Evolutionary conservation across 2,888 invertebrate species (phyloP), one percentile per base, ranked within the genome.

Genomic region (Drosophila aldrichi): DNA sequence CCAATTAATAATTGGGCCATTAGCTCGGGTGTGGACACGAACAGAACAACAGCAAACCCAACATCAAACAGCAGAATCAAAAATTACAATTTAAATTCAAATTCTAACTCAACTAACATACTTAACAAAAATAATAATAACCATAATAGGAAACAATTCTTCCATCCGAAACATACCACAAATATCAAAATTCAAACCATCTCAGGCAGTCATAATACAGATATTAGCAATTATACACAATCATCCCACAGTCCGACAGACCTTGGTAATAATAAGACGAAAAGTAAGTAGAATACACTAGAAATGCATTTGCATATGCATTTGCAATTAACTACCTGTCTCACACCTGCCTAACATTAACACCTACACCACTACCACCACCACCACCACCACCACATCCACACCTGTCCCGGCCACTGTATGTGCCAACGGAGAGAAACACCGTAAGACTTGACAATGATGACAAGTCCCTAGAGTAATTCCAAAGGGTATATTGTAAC

Each of bases 241-340:
- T 54, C 91, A 88, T 89, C 94, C 82, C 93, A 93, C 90, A 94
- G 94, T 92, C 93, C 96, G 85, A 93, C 96, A 86, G 96, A 96
- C 86, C 96, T 67, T 78, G 74, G 73, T 77, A 74, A 76, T 71
- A 57, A 80, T 70, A 83, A 77, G 56, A 74, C 57, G 62, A 87
- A 83, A 83, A 73, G 81, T 85, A 85, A 81, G 84, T 83, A 87
- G 71, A 77, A 52, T 20, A 75, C 49, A 61, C 44, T 51, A 79
- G 25, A 63, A 63, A 63, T 65, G 54, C 55, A 59, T 44, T 54
- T 18, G 51, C 36, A 22, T 38, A 18, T 3, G 46, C 20, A 32
- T 40, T 18, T 48, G 46, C 44, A 20, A 58, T 48, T 51, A 22
- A 29, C 56, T 44, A 61, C 9, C 10, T 32, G 25, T 29, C 18